These are phyloP conservation scores for Hemitrygon akajei DNA, from an alignment of 2,797 vertebrate species.

Conservation along the genomic window DNA sequence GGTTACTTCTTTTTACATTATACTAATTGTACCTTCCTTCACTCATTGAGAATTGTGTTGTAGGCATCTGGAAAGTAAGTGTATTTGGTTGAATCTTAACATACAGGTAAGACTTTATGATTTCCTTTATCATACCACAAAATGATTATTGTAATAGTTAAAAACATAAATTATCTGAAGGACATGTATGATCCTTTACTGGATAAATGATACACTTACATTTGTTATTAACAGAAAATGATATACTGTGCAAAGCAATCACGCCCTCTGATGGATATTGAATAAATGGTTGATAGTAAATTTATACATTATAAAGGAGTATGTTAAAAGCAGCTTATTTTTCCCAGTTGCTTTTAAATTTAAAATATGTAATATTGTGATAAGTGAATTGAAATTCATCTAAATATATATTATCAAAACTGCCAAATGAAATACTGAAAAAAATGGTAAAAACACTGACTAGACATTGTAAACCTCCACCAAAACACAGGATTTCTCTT, in stretches of 20 bases:
- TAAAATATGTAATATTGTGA: not conserved
- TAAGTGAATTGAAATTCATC: not conserved
- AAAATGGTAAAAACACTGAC: not conserved
- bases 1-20: too few species aligned
- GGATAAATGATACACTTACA: not conserved
- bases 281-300: not conserved
- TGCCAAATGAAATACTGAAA: too few species aligned
- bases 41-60: not conserved
- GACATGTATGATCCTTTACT: not conserved
- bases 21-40: not conserved
- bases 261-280: conserved; percentile 1
- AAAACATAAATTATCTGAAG: not conserved
- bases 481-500: not conserved
- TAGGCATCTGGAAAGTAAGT: not conserved
- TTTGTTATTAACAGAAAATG: not conserved
- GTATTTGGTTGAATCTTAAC: not conserved
- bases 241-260: not conserved
- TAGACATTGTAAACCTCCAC: not conserved
- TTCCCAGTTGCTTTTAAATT: not conserved
- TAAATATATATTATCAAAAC: not conserved
- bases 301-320: not conserved
- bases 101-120: not conserved
- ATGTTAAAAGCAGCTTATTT: not conserved
- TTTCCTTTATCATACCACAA: not conserved
- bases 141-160: not conserved